Evolutionary conservation across 2,888 invertebrate genomes (phyloP), one percentile per base, ranked within the genome.

Genomic region (Lingula anatina): DNA sequence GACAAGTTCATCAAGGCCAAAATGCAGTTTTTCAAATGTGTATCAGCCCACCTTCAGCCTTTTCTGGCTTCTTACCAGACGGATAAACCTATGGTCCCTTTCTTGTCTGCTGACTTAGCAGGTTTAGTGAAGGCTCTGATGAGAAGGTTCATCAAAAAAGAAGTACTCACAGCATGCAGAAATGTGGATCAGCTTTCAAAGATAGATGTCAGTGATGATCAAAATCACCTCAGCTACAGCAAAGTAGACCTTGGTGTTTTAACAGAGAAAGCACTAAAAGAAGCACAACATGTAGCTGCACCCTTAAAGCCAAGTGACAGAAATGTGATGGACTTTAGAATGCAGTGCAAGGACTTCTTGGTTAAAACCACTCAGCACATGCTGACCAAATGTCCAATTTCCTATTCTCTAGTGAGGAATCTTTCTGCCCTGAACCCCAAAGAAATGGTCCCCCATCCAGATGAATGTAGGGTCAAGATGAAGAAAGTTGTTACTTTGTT

Each of bases 1-100:
- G n/a, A n/a, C n/a, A n/a, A n/a, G n/a, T n/a, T n/a, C n/a, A n/a
- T n/a, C n/a, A n/a, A n/a, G n/a, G n/a, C n/a, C n/a, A n/a, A n/a
- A n/a, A n/a, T n/a, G n/a, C n/a, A n/a, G n/a, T n/a, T n/a, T n/a
- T n/a, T n/a, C n/a, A n/a, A n/a, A n/a, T n/a, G n/a, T n/a, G n/a
- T n/a, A n/a, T n/a, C n/a, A n/a, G n/a, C n/a, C n/a, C n/a, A n/a
- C n/a, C n/a, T n/a, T n/a, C 21, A 31, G 35, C 41, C 23, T 27
- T 42, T 12, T 28, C 35, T 3, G 18, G 5, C 9, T 26, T 20
- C 9, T 12, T 18, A 24, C 26, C 27, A 25, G 27, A 25, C 15
- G 42, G 49, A 49, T 12, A 49, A 36, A 47, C 57, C 54, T 5
- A 49, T 57, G 54, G 44, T 53, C 25, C 24, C 27, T n/a, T 55